phyloP scores from a whole-genome alignment of 1,140 invertebrate species.

The Anastatus disparis region DNA sequence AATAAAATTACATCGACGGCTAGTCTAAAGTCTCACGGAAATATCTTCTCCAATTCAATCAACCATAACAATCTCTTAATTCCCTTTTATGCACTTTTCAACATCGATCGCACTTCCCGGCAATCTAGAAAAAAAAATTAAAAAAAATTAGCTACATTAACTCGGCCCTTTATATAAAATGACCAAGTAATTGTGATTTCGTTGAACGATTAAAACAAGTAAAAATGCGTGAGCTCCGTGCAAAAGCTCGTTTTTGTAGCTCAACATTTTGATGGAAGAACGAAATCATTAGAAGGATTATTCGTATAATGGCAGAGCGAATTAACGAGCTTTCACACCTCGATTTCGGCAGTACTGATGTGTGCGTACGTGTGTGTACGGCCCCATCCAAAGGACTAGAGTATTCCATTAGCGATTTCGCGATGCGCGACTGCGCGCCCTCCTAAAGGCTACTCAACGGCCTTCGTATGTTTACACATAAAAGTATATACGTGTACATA shows the following conservation, averaged over 20 bases:
- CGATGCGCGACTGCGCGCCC: constrained; percentile 9
- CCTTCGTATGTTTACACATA: too few relatives aligned
- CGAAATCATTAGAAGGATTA: constrained; percentile 37
- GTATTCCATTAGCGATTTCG: constrained; percentile 40
- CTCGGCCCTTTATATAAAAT: too few relatives aligned
- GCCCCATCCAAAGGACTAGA: constrained; percentile 25
- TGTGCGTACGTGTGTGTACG: too few relatives aligned
- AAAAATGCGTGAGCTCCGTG: too few relatives aligned
- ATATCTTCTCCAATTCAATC: constrained; percentile 6
- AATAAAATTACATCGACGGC: neutral
- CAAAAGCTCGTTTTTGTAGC: neutral
- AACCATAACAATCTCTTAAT: too few relatives aligned
- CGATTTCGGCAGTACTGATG: constrained; percentile 32
- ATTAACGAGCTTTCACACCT: constrained; percentile 34
- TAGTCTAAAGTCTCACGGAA: neutral
- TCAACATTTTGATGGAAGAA: constrained; percentile 15
- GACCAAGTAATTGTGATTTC: too few relatives aligned
- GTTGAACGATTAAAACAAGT: too few relatives aligned
- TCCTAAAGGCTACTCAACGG: too few relatives aligned
- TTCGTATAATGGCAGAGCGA: constrained; percentile 30
- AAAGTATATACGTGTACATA: too few relatives aligned
- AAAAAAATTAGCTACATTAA: neutral
- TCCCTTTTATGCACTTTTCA: too few relatives aligned
- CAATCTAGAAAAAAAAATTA: neutral
- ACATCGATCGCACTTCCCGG: neutral